Percentiles rank a stretch among this genome's conserved stretches.
These are phyloP conservation scores for Coelopa frigida DNA, from an alignment of 1,140 invertebrate genomes.

Conservation along the genomic window DNA sequence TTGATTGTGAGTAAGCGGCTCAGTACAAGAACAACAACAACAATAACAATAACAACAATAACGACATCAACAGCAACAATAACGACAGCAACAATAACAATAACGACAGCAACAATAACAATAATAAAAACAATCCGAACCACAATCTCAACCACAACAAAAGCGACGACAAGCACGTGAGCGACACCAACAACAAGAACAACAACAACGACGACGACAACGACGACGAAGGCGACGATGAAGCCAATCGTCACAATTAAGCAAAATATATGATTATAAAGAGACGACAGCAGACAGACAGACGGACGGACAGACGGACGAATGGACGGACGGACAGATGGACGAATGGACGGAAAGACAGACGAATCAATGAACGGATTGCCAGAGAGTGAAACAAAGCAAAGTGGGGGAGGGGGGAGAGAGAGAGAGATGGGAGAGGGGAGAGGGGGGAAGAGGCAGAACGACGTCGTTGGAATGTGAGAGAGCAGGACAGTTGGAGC, in stretches of 20 bases:
- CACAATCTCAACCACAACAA: too few relatives aligned
- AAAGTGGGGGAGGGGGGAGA: too few relatives aligned
- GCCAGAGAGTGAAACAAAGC: not conserved
- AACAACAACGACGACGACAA: conserved; percentile 4
- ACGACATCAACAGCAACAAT: conserved; percentile 7
- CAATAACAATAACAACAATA: not conserved
- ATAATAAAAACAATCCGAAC: not conserved
- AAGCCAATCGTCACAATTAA: not conserved
- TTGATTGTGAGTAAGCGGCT: conserved; percentile 31
- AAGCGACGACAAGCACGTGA: not conserved
- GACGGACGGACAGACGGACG: conserved; percentile 2
- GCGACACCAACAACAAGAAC: conserved; percentile 7
- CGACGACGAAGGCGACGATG: not conserved
- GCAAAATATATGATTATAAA: not conserved
- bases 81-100: conserved; percentile 1
- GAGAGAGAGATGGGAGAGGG: too few relatives aligned
- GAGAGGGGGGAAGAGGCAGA: too few relatives aligned
- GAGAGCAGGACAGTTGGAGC: not conserved
- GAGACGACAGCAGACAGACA: not conserved
- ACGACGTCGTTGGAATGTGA: not conserved
- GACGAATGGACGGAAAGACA: not conserved
- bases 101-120: conserved; percentile 1
- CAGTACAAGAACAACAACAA: conserved; percentile 22
- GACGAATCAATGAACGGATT: not conserved
- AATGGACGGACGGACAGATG: not conserved